Evolutionary conservation across 2,888 invertebrate species (phyloP), one percentile per base, ranked within the genome.

Genomic region (Lithodes maja): DNA sequence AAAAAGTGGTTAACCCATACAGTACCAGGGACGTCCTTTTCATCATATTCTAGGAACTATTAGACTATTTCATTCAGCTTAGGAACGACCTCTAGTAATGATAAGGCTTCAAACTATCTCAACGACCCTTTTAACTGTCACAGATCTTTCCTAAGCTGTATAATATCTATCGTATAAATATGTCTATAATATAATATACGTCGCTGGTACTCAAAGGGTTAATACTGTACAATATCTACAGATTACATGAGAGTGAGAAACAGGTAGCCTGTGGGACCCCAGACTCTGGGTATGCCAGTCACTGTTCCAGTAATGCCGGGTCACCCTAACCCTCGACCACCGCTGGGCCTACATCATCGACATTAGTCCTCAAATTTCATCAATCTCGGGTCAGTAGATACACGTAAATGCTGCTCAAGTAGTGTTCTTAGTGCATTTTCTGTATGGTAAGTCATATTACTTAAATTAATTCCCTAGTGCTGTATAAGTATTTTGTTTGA

Each of bases 251-350:
- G 74, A 83, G 54, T 77, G 90, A 87, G 69, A 75, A 87, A n/a
- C 84, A 75, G 77, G 61, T 7, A 68, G 17, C 55, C 2, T 90
- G 90, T 53, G 82, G 77, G 54, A 87, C 83, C 17, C 87, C 90
- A 15, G 90, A 90, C 52, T 90, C 90, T 52, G 90, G 87, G 3
- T 84, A 87, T 81, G 53, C 84, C 68, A 87, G 90, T 85, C 53
- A 83, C 12, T 69, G 75, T 55, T 81, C 84, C 17, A 90, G 87
- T 68, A 15, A 5, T 75, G n/a, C 75, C 5, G 75, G 49, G n/a
- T 75, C 89, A 75, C 89, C 89, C 3, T 85, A 79, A 82, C 17
- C 50, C 1, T 52, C 3, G 53, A 15, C 9, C 9, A 77, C 3
- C 49, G 12, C 77, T 2, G 49, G 49, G 33, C 49, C 49, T 33